Percentiles rank a stretch among this genome's conserved stretches.
Evolutionary conservation across 2,888 invertebrate genomes (phyloP).

Genomic region (Cataglyphis albicans): DNA sequence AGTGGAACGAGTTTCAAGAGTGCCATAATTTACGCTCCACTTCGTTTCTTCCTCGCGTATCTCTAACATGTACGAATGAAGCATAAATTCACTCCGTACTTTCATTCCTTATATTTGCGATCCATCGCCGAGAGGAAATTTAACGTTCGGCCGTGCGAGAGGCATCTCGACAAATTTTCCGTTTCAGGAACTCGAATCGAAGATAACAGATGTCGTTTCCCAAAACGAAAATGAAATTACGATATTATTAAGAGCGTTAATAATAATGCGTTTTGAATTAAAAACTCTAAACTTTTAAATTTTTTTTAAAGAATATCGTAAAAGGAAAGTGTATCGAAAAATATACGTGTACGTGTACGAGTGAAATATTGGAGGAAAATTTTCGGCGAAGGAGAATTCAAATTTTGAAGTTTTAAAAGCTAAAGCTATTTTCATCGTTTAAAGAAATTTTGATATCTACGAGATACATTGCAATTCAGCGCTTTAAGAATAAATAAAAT

Average conservation of each 20-base stretch:
- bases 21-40: slow-evolving; percentile 81
- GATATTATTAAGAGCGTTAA: not conserved
- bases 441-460: not conserved
- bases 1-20: slow-evolving; percentile 74
- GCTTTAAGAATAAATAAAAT: slow-evolving; percentile 9
- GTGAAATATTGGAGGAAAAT: not conserved
- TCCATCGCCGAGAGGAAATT: slow-evolving; percentile 68
- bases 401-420: not conserved
- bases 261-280: not conserved
- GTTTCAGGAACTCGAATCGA: slow-evolving; percentile 3
- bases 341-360: not conserved
- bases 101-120: slow-evolving; percentile 26
- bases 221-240: not conserved
- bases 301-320: not conserved
- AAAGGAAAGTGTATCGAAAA: not conserved
- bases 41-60: slow-evolving; percentile 79
- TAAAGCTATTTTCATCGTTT: not conserved
- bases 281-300: not conserved
- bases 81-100: slow-evolving; percentile 79
- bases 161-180: slow-evolving; percentile 53
- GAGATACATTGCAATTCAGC: not conserved
- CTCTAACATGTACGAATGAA: slow-evolving; percentile 80
- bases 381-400: not conserved
- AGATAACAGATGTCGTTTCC: not conserved
- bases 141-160: slow-evolving; percentile 75